Evolutionary conservation across 2,113 vertebrate species (phyloP), one percentile per base, ranked within the genome.

Genomic region (Nesogale talazaci): DNA sequence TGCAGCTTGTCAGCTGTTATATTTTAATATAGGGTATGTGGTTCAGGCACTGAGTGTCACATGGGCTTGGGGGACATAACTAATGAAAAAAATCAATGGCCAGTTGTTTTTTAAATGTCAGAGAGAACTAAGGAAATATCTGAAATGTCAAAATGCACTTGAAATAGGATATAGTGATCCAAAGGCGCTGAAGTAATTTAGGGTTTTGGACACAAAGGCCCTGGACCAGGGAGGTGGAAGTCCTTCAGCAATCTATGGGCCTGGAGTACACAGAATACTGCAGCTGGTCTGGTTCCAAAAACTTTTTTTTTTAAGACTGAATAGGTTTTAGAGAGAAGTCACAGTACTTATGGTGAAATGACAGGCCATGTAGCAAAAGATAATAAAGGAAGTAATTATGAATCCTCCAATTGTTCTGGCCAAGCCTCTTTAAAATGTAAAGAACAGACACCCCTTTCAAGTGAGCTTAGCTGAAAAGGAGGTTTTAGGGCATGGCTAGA

Each of bases 21-120:
- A 88, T 92, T 94, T 91, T 91, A 94, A 94, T 82, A 82, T 16
- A 91, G 36, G 80, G 56, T 12, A 12, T 75, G 34, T 63, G 19
- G 61, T 87, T 87, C 80, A 91, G 83, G 20, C 6, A 0, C 59
- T 87, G 69, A 56, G 14, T 87, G 82, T 79, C 94, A 94, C 81
- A 89, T 89, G 78, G 84, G 34, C 69, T 85, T 84, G 46, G 40
- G 86, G 46, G 77, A 91, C 84, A 93, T 94, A 96, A 96, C 94
- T 97, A 97, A 96, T 91, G 87, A 92, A 94, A 94, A 94, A 95
- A 96, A 96, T 96, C 96, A 92, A 95, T 96, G 70, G 78, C 56
- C 72, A 89, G 65, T 96, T 96, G 95, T 94, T 96, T 95, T 82
- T 79, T 27, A 96, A 97, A 96, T 96, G 96, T 95, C 96, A 97